These are phyloP conservation scores for Panulirus ornatus DNA, from an alignment of 1,140 invertebrate species.

Conservation along the genomic window DNA sequence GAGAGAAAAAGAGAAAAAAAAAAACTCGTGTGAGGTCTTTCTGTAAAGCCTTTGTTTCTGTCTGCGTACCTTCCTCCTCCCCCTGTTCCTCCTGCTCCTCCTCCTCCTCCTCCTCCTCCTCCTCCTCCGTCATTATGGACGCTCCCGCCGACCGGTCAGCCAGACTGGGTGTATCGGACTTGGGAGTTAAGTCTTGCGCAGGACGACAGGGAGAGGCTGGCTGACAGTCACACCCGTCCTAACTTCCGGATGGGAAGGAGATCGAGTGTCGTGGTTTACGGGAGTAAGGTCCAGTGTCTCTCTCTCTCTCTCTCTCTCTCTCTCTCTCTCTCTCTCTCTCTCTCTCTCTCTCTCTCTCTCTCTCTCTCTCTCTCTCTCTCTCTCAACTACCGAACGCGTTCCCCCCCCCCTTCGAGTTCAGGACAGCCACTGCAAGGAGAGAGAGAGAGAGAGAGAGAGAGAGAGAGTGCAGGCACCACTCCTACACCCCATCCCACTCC, in stretches of 20 bases:
- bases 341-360: conserved; percentile 7
- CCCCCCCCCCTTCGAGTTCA: neutral
- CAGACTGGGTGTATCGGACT: neutral
- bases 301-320: conserved; percentile 12
- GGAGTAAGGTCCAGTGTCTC: neutral
- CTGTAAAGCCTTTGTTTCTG: no score
- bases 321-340: neutral
- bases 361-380: neutral
- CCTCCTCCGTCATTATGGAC: no score
- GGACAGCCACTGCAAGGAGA: neutral
- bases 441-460: neutral
- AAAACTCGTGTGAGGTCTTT: neutral
- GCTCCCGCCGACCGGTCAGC: neutral
- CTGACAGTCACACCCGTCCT: neutral
- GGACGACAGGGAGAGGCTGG: neutral
- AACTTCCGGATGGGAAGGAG: neutral
- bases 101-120: no score
- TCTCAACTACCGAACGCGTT: neutral
- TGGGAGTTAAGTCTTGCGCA: neutral
- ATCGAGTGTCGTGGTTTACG: neutral
- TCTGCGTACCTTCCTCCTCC: no score
- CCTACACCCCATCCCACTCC: no score
- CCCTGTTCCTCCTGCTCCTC: no score
- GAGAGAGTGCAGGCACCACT: neutral
- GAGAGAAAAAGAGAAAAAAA: neutral